Percentiles rank a stretch among this genome's conserved stretches.
Conservation (phyloP, 1,140 invertebrate genomes). For the Temnothorax curvispinosus region DNA sequence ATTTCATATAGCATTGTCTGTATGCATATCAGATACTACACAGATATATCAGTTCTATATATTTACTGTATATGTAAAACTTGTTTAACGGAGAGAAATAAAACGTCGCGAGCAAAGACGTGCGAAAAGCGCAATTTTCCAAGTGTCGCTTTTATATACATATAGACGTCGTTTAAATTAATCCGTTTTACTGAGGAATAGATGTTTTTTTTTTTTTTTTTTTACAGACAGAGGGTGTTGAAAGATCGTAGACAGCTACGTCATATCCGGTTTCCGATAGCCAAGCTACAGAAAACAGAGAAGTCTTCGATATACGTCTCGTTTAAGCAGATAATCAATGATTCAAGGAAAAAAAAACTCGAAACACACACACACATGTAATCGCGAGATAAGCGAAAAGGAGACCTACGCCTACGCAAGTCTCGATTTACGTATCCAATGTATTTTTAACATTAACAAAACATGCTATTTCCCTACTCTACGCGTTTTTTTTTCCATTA, state of each 20-base stretch:
- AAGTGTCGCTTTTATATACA: neutral
- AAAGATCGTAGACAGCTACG: constrained; percentile 9
- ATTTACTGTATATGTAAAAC: neutral
- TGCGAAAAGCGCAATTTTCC: neutral
- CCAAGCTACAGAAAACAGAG: constrained; percentile 4
- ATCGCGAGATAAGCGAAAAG: constrained; percentile 52
- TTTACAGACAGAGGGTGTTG: neutral
- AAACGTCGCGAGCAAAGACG: neutral
- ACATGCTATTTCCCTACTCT: too few relatives aligned
- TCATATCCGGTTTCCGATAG: constrained; percentile 62
- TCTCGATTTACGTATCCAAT: constrained; percentile 31
- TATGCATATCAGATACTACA: neutral
- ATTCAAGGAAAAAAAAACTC: constrained; percentile 55
- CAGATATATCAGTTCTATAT: neutral
- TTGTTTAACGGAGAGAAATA: neutral
- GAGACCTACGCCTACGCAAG: constrained; percentile 43
- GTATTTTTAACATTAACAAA: neutral
- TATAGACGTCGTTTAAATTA: neutral
- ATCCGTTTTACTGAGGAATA: neutral
- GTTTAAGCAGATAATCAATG: constrained; percentile 51
- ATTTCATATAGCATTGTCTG: neutral
- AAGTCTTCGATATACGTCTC: neutral
- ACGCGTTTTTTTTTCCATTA: too few relatives aligned
- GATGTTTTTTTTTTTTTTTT: neutral
- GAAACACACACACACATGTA: constrained; percentile 32